Percentiles rank a stretch among this genome's conserved stretches.
Conservation (phyloP, 2,888 invertebrate species). For the Cyclophora albipunctata region DNA sequence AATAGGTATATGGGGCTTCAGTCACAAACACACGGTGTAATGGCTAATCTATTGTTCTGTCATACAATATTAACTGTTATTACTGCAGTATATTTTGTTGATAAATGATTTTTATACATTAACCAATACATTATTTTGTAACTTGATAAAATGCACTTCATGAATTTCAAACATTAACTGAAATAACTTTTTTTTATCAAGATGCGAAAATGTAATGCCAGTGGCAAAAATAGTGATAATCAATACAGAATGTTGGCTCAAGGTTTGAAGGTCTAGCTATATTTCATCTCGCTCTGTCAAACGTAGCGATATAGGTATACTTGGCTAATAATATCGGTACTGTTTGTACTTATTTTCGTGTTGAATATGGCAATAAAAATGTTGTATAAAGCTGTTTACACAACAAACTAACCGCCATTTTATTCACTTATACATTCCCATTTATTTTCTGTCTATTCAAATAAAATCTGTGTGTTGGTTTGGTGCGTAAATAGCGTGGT, state of each 20-base stretch:
- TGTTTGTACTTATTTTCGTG: constrained; percentile 2
- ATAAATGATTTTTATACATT: not conserved
- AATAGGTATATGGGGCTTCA: constrained; percentile 61
- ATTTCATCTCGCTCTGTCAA: too few species aligned
- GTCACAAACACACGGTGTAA: constrained; percentile 65
- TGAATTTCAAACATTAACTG: too few species aligned
- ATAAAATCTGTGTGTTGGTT: not conserved
- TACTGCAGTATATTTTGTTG: constrained; percentile 8
- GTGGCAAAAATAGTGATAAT: too few species aligned
- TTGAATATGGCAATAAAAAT: constrained; percentile 16
- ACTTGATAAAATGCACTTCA: too few species aligned
- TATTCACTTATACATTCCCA: not conserved
- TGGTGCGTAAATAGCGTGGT: constrained; percentile 33
- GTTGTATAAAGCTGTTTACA: not conserved
- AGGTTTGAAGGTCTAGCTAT: too few species aligned
- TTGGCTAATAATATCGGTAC: too few species aligned
- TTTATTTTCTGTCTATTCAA: not conserved
- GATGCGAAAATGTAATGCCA: not conserved
- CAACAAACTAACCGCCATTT: not conserved
- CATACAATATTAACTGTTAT: constrained; percentile 35
- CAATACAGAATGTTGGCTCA: too few species aligned
- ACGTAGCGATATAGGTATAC: too few species aligned
- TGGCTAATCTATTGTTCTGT: constrained; percentile 68
- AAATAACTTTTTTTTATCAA: constrained; percentile 16
- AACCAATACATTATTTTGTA: not conserved